These are phyloP conservation scores for Flexamia atlantica DNA, from an alignment of 2,888 invertebrate genomes.

Conservation along the genomic window DNA sequence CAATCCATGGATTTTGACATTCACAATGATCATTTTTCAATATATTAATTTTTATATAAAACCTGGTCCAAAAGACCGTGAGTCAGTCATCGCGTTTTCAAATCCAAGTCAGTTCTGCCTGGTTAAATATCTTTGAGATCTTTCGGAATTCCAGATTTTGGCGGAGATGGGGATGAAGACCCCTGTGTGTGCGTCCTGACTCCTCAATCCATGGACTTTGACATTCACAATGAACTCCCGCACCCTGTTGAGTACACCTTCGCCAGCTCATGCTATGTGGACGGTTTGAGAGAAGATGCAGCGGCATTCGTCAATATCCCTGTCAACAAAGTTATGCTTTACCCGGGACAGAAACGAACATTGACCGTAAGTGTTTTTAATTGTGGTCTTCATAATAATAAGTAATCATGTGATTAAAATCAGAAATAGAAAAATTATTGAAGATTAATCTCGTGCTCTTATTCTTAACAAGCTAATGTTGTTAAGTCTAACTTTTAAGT, in stretches of 20 bases:
- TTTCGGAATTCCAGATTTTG: constrained; percentile 21
- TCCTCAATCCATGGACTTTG: constrained; percentile 53
- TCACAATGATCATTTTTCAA: constrained; percentile 11
- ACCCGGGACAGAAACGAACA: neutral
- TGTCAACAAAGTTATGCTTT: neutral
- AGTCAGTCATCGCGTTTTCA: too few species aligned
- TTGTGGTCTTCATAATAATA: too few species aligned
- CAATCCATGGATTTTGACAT: constrained; percentile 53
- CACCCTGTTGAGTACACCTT: neutral
- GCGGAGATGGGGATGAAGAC: constrained; percentile 29
- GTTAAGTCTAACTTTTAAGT: too few species aligned
- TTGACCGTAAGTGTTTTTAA: constrained; percentile 19
- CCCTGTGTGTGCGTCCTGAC: constrained; percentile 41
- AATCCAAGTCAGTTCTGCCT: too few species aligned
- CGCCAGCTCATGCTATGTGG: constrained; percentile 23
- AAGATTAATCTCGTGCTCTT: too few species aligned
- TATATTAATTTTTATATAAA: too few species aligned
- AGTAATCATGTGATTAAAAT: too few species aligned
- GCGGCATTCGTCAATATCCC: constrained; percentile 27
- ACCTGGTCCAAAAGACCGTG: too few species aligned
- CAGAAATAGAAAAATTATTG: too few species aligned
- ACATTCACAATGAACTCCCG: constrained; percentile 21
- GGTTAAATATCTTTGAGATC: too few species aligned
- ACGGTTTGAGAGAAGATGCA: neutral
- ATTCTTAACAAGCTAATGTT: too few species aligned